phyloP scores from a whole-genome alignment of 92 coral and sea anemone species.

The Umimayanthus chanpuru region DNA sequence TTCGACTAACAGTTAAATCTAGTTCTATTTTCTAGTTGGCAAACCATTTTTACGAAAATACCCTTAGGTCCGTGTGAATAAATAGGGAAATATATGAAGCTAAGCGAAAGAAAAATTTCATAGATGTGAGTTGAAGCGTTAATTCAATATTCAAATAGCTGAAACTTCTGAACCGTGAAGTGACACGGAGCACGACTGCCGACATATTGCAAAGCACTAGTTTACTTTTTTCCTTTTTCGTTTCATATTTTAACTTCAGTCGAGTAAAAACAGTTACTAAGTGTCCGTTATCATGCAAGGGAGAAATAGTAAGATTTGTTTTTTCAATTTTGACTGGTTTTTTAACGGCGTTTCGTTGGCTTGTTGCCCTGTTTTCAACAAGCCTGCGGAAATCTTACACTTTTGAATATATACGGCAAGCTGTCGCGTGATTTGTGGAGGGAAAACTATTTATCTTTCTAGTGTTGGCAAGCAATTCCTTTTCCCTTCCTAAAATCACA shows the following conservation, averaged over 20 bases:
- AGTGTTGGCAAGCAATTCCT: background rate
- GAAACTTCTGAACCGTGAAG: conserved; percentile 89
- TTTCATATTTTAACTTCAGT: background rate
- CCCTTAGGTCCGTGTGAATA: background rate
- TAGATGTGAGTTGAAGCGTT: conserved; percentile 43
- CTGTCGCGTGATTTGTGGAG: conserved; percentile 33
- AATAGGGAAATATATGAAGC: background rate
- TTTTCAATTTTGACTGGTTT: conserved; percentile 8
- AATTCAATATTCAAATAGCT: conserved; percentile 65
- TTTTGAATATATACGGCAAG: conserved; percentile 2
- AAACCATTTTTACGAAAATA: conserved; percentile 1
- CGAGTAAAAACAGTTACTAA: background rate
- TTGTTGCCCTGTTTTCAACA: conserved; percentile 8
- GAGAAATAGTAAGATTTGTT: background rate
- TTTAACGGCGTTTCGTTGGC: conserved; percentile 15
- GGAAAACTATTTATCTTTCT: background rate
- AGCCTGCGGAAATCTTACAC: conserved; percentile 44
- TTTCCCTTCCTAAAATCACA: background rate
- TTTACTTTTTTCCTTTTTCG: conserved; percentile 4
- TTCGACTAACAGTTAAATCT: background rate
- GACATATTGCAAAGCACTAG: background rate
- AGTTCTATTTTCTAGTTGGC: background rate
- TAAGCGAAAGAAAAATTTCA: conserved; percentile 21
- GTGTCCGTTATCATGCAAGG: background rate
- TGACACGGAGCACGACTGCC: conserved; percentile 35